phyloP scores from a whole-genome alignment of 2,888 invertebrate species.

The Halictus ligatus region DNA sequence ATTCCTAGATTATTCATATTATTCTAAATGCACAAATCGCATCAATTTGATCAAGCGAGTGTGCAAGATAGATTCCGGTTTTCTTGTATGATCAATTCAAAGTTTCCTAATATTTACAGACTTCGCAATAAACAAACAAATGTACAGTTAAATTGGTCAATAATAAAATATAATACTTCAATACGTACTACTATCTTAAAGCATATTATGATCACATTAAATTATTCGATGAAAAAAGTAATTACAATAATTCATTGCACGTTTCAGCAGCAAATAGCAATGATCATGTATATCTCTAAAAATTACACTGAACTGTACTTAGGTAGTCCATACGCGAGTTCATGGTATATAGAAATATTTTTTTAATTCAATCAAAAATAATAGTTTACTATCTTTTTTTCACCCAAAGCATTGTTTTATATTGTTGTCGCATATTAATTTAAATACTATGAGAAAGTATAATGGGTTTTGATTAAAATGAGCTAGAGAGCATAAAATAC shows the following conservation, averaged over 20 bases:
- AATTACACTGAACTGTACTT: constrained; percentile 30
- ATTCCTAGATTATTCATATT: constrained; percentile 46
- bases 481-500: constrained; percentile 47
- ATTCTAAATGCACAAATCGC: constrained; percentile 41
- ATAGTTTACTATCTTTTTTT: constrained; percentile 17
- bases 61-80: constrained; percentile 40
- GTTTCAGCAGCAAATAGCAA: constrained; percentile 52
- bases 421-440: constrained; percentile 9
- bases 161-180: constrained; percentile 65
- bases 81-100: constrained; percentile 36
- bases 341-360: constrained; percentile 20
- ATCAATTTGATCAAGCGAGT: constrained; percentile 49
- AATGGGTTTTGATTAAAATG: constrained; percentile 16
- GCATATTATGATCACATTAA: constrained; percentile 72
- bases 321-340: constrained; percentile 34
- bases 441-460: constrained; percentile 14
- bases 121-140: constrained; percentile 51
- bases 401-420: constrained; percentile 41
- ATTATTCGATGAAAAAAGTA: constrained; percentile 60
- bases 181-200: constrained; percentile 60
- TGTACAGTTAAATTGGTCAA: constrained; percentile 57
- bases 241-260: constrained; percentile 62
- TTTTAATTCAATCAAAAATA: constrained; percentile 28
- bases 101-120: constrained; percentile 55
- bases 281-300: constrained; percentile 30